Base-by-base conservation (phyloP, 2,113 vertebrate genomes). In the Phyllostomus hastatus region DNA sequence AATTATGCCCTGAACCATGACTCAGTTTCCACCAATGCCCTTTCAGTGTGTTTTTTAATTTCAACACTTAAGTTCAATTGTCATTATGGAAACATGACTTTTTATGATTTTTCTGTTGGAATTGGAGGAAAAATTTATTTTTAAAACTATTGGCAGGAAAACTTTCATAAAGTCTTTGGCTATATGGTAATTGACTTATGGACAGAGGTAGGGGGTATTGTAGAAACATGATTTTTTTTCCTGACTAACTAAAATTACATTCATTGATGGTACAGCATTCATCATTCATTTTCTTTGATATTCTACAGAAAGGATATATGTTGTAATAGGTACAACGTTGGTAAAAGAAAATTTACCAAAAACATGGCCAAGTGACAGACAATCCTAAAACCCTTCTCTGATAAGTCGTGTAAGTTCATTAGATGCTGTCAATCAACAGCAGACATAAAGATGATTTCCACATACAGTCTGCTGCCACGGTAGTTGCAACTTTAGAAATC, bases 261-360 rank as follows among this genome's bases (percentile, higher is more conserved):
- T 75, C 6, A 72, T 4, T 64, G 16, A 26, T 64, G 33, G 7
- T 93, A 48, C 0, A 43, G 15, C 10, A 1, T 48, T 64, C 4
- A 61, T 9, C 70, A 35, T 83, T 95, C 7, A 61, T 80, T 95
- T 94, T 67, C 3, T 24, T 87, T 83, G 69, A 52, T 66, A 89
- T 35, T 76, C 79, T 54, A 85, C 14, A 80, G 14, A 69, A 88
- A 81, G 3, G 6, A 61, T 52, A 69, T 22, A 38, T 50, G 7
- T 80, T 80, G 41, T 35, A 48, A 69, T 9, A 83, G 10, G 24
- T 4, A 70, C 69, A 72, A 24, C 20, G 52, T 16, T 48, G 20
- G 46, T 82, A 73, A 31, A 64, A 86, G 26, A 87, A 70, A 69
- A 26, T 82, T 70, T 82, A 48, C 28, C 1, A 48, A 85, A 85